Evolutionary conservation across 2,797 vertebrate species (phyloP), one percentile per base, ranked within the genome.

Genomic region (Lagodon rhomboides): DNA sequence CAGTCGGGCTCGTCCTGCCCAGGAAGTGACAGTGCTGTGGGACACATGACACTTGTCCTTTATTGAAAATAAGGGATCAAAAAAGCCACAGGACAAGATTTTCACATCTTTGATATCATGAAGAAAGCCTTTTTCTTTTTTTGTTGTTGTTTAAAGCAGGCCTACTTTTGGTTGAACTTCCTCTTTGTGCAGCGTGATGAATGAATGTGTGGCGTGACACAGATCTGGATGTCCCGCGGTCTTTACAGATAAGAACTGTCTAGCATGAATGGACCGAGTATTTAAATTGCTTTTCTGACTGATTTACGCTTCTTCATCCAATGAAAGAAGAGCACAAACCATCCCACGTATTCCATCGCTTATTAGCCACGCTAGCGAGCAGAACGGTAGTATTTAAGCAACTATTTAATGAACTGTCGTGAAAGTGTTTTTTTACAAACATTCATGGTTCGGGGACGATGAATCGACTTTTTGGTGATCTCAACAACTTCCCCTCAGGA

Each of bases 121-220:
- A 77, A 73, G 58, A 51, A 46, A 69, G 25, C 38, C 30, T 83
- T 3, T 60, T 30, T 63, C 58, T 61, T 27, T 53, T 76, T 80
- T 83, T 3, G 51, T 30, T 60, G 58, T 59, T 34, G 59, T 78
- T 80, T 76, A 67, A 61, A 47, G 51, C 30, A 34, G 34, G 34
- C 1, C 34, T 56, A 16, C 20, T 56, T 56, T 0, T 17, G 49
- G 22, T 12, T 74, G 30, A 60, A 62, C 68, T 68, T 73, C 60
- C 15, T 76, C 22, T 38, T 71, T 64, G 68, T 79, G 44, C 25
- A 76, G 23, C 27, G 20, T 68, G 15, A 43, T 25, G 7, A 71
- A 61, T 46, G 12, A 73, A 38, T 49, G 66, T 80, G 61, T 34
- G 20, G 25, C 7, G 10, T 61, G 49, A 54, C 18, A 53, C 46